phyloP scores from a whole-genome alignment of 2,797 vertebrate species.

The Pitangus sulphuratus region DNA sequence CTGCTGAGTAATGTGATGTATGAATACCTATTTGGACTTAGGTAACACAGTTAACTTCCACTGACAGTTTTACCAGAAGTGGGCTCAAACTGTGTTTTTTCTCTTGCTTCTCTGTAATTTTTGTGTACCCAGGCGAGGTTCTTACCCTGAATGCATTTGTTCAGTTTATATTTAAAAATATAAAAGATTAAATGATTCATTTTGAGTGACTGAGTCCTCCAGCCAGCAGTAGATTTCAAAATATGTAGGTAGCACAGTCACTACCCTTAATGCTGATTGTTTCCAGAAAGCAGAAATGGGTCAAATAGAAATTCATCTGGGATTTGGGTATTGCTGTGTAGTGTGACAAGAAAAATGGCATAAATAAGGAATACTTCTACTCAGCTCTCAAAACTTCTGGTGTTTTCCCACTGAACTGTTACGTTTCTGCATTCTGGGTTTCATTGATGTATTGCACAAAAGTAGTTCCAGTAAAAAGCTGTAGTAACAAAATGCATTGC shows the following conservation, averaged over 20 bases:
- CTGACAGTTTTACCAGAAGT: background rate
- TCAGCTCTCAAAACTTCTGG: background rate
- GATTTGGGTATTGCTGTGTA: background rate
- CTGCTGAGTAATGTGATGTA: background rate
- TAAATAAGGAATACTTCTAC: background rate
- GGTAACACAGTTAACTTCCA: background rate
- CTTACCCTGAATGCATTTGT: constrained; percentile 68
- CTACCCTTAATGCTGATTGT: background rate
- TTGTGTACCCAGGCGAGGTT: constrained; percentile 39
- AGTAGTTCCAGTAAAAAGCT: background rate
- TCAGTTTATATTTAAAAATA: constrained; percentile 65
- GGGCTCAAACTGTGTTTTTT: background rate
- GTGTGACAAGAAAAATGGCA: background rate
- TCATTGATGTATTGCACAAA: background rate
- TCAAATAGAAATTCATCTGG: background rate
- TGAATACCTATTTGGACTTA: background rate
- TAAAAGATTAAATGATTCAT: background rate
- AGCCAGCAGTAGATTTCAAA: background rate
- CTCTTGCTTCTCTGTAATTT: constrained; percentile 8
- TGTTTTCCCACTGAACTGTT: background rate
- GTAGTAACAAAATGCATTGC: background rate
- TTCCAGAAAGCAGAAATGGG: background rate
- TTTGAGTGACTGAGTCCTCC: background rate
- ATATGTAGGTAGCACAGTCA: background rate
- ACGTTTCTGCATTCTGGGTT: background rate